Conservation (phyloP, 2,888 invertebrate genomes). For the Lordiphosa fenestrarum region DNA sequence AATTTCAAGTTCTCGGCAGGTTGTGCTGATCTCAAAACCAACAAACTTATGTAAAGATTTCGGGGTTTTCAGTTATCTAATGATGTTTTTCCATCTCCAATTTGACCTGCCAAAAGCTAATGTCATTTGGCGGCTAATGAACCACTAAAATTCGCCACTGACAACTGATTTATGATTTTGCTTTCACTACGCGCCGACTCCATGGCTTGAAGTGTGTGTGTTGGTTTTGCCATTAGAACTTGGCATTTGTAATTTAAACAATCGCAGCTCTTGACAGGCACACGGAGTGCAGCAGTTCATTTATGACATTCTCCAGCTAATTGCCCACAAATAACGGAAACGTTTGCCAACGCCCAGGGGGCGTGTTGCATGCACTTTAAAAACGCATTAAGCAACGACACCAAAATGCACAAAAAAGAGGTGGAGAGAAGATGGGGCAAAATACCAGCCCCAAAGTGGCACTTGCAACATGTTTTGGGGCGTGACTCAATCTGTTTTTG, state of each 20-base stretch:
- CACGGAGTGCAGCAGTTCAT: constrained; percentile 34
- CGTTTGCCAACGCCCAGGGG: constrained; percentile 30
- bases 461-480: constrained; percentile 59
- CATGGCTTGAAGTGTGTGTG: constrained; percentile 11
- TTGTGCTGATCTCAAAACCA: too few relatives aligned
- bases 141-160: constrained; percentile 18
- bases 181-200: constrained; percentile 17
- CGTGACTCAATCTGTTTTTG: constrained; percentile 28
- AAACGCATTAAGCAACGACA: constrained; percentile 39
- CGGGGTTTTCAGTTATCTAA: too few relatives aligned
- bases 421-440: not conserved
- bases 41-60: too few relatives aligned
- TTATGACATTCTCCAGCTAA: constrained; percentile 47
- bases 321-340: constrained; percentile 33
- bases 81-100: too few relatives aligned
- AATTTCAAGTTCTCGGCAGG: too few relatives aligned
- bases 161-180: constrained; percentile 36
- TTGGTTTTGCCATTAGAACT: constrained; percentile 35
- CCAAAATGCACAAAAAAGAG: constrained; percentile 9
- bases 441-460: constrained; percentile 54
- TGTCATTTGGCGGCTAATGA: not conserved
- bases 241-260: constrained; percentile 44
- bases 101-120: too few relatives aligned
- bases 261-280: constrained; percentile 22
- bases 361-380: constrained; percentile 49